A percentile compares a stretch with the other conserved stretches of the same genome.
phyloP scores from a whole-genome alignment of 2,797 vertebrate genomes.

The Gallinago solitaria region DNA sequence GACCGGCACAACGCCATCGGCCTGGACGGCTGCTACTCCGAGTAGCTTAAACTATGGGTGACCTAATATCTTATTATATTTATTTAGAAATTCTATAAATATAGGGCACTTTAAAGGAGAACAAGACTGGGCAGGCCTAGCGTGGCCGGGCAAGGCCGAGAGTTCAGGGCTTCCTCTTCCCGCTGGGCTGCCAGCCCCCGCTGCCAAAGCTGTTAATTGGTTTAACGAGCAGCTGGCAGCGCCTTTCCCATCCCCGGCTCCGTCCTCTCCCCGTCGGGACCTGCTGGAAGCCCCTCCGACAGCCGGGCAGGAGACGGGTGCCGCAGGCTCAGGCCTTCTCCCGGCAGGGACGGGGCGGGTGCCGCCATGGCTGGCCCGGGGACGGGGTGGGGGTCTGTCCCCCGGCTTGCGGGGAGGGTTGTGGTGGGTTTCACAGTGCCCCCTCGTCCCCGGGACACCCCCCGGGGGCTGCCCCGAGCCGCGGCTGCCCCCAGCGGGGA shows the following conservation, averaged over 20 bases:
- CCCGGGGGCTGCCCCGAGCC: background rate
- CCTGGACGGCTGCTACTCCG: constrained; percentile 94
- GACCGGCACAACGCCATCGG: constrained; percentile 83
- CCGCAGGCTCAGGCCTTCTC: background rate
- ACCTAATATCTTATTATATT: constrained; percentile 82
- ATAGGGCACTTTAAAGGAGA: constrained; percentile 87
- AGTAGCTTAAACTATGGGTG: constrained; percentile 79
- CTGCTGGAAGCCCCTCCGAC: background rate
- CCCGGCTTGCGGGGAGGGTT: background rate
- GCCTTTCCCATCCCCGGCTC: background rate
- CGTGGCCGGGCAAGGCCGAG: background rate
- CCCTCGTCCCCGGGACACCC: background rate
- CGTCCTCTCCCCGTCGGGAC: background rate
- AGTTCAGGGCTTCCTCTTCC: constrained; percentile 4
- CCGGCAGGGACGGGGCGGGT: background rate
- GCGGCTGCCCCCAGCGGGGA: background rate
- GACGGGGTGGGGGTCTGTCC: background rate
- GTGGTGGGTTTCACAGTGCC: background rate
- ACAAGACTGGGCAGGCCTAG: constrained; percentile 75
- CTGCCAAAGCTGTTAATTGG: background rate
- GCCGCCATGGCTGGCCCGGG: background rate
- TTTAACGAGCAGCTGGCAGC: background rate
- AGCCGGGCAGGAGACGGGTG: background rate
- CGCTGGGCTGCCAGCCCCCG: background rate
- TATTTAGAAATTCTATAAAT: constrained; percentile 83